Conservation (phyloP, 1,140 invertebrate genomes). For the fruit fly (Drosophila melanogaster) region DNA sequence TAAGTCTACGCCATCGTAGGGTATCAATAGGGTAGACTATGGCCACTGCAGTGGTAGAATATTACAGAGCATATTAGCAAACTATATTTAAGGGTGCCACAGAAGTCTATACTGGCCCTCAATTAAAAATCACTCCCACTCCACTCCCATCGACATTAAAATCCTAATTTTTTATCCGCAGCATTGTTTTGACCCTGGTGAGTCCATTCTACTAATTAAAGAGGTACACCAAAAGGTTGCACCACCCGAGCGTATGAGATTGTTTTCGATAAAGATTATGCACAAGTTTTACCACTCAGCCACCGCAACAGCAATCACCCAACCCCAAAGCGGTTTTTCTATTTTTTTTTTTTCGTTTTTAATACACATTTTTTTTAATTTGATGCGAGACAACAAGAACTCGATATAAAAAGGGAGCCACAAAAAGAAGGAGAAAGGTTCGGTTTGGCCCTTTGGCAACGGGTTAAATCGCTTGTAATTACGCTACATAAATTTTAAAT, state of each 20-base stretch:
- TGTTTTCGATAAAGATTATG: conserved; percentile 79
- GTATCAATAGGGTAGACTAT: conserved; percentile 5
- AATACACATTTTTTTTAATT: conserved; percentile 61
- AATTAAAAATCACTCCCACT: too few relatives aligned
- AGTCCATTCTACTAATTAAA: conserved; percentile 56
- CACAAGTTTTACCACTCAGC: conserved; percentile 52
- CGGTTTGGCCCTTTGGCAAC: conserved; percentile 50
- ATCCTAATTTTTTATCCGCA: conserved; percentile 11
- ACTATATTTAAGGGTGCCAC: too few relatives aligned
- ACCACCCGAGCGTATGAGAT: conserved; percentile 42
- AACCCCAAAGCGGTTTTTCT: conserved; percentile 31
- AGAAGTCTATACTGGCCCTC: too few relatives aligned
- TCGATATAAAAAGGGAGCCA: conserved; percentile 15
- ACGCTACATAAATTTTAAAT: conserved; percentile 83
- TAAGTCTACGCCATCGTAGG: conserved; percentile 44
- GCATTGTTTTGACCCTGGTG: conserved; percentile 1
- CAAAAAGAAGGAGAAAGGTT: conserved; percentile 34
- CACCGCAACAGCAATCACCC: conserved; percentile 25
- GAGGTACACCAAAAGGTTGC: conserved; percentile 24
- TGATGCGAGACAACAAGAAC: conserved; percentile 38
- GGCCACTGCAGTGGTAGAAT: neutral
- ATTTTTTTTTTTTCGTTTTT: conserved; percentile 61
- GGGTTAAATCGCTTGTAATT: conserved; percentile 82
- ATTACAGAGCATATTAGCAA: neutral
- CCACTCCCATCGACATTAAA: neutral